Evolutionary conservation across 2,888 invertebrate genomes (phyloP).

Genomic region (Schizotus pectinicornis): DNA sequence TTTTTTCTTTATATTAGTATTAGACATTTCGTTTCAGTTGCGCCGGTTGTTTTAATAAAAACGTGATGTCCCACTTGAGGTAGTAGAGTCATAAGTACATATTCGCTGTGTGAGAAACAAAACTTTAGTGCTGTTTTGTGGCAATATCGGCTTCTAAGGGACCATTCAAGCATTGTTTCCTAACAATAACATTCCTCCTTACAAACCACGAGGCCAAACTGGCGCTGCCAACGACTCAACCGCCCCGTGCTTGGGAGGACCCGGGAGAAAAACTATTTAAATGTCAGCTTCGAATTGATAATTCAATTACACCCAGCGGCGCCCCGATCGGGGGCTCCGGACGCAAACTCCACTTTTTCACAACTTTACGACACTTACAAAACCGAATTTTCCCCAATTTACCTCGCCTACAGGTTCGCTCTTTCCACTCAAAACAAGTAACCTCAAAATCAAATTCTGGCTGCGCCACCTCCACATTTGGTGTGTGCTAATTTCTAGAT

Average conservation of each 20-base stretch:
- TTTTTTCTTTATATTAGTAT: constrained; percentile 9
- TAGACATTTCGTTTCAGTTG: constrained; percentile 21
- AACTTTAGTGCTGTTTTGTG: constrained; percentile 57
- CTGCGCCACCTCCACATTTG: no score
- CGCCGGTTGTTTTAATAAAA: constrained; percentile 37
- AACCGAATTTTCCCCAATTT: no score
- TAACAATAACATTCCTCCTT: constrained; percentile 55
- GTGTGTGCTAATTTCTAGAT: no score
- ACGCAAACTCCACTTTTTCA: not conserved
- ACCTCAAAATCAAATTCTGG: no score
- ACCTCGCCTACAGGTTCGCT: no score
- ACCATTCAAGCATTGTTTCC: constrained; percentile 55
- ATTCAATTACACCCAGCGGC: constrained; percentile 25
- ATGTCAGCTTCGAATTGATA: constrained; percentile 33
- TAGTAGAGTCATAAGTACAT: constrained; percentile 50
- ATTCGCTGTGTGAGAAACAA: constrained; percentile 54
- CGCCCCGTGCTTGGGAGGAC: constrained; percentile 27
- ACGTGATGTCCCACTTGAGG: constrained; percentile 44
- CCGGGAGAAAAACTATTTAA: constrained; percentile 33
- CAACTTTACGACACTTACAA: no score
- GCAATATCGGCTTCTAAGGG: constrained; percentile 54
- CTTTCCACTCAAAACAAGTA: no score
- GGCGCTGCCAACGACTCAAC: constrained; percentile 27
- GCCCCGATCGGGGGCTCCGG: not conserved
- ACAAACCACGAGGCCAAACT: constrained; percentile 43